Percentiles rank a stretch among this genome's conserved stretches.
Evolutionary conservation across 2,888 invertebrate genomes (phyloP).

Genomic region (Hirtodrosophila duncani): DNA sequence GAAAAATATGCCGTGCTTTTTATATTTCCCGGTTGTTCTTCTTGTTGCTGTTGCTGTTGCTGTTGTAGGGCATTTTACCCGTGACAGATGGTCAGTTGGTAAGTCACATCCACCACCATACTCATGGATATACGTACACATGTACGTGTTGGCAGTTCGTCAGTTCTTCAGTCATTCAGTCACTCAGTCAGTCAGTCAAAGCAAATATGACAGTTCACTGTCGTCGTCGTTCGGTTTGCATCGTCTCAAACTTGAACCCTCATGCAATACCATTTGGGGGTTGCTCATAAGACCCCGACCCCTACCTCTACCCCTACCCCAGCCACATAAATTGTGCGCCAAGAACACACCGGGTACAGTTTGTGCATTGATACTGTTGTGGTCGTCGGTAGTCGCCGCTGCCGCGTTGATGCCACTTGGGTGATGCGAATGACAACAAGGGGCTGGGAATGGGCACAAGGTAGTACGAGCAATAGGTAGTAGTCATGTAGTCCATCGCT

Average conservation of each 20-base stretch:
- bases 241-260: constrained; percentile 61
- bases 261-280: constrained; percentile 54
- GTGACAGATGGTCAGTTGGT: constrained; percentile 76
- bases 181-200: constrained; percentile 36
- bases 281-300: constrained; percentile 46
- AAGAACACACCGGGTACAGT: constrained; percentile 64
- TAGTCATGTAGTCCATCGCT: constrained; percentile 10
- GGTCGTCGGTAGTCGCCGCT: constrained; percentile 59
- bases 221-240: constrained; percentile 34
- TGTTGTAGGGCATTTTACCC: constrained; percentile 35
- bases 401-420: constrained; percentile 52
- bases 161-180: constrained; percentile 19
- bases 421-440: constrained; percentile 47
- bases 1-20: constrained; percentile 55
- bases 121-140: too few relatives aligned
- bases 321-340: constrained; percentile 21
- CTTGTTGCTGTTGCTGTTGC: constrained; percentile 23
- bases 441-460: constrained; percentile 31
- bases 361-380: constrained; percentile 76
- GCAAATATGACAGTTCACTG: constrained; percentile 69
- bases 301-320: constrained; percentile 4
- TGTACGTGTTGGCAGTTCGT: constrained; percentile 48
- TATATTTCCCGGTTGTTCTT: constrained; percentile 2
- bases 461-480: constrained; percentile 6
- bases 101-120: constrained; percentile 69